Base-by-base conservation (phyloP, 2,888 invertebrate species). In the Tiphia femorata region DNA sequence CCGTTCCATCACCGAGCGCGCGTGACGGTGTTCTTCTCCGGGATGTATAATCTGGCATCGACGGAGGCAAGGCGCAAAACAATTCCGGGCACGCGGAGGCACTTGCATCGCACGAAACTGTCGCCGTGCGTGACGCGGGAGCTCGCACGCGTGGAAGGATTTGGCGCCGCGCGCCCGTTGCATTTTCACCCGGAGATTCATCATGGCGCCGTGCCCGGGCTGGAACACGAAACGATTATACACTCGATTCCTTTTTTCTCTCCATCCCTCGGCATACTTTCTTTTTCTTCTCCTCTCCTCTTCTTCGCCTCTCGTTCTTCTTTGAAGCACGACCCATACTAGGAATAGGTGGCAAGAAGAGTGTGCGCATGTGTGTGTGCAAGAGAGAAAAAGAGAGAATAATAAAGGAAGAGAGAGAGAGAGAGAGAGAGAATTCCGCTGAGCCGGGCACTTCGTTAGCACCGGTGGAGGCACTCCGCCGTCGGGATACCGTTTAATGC, bases 1-100 rank as follows among this genome's bases (percentile, higher is more conserved):
- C n/a, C n/a, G n/a, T n/a, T n/a, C n/a, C n/a, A n/a, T n/a, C n/a
- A n/a, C n/a, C n/a, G n/a, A n/a, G n/a, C n/a, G n/a, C 29, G 10
- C 64, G 53, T 62, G 64, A 67, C 64, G 58, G 57, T 48, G 48
- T 62, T 49, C 58, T 62, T 52, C 46, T 50, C 44, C 62, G n/a
- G 40, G 54, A 54, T 44, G 47, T 60, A 44, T 58, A 62, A 57
- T 64, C 56, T 58, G 48, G 47, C 64, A 52, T 67, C 54, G 57
- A 62, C 44, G 56, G n/a, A n/a, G n/a, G n/a, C 56, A 52, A 44
- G 58, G 40, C 49, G 47, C 33, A 33, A 48, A 57, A 67, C 58
- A 67, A 67, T 62, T 41, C 51, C 27, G 23, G 29, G 17, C 10
- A 41, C 20, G 30, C 33, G 14, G 17, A 12, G 25, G 29, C 25